These are phyloP conservation scores for Cottus gobio DNA, from an alignment of 2,113 vertebrate genomes.

Conservation along the genomic window DNA sequence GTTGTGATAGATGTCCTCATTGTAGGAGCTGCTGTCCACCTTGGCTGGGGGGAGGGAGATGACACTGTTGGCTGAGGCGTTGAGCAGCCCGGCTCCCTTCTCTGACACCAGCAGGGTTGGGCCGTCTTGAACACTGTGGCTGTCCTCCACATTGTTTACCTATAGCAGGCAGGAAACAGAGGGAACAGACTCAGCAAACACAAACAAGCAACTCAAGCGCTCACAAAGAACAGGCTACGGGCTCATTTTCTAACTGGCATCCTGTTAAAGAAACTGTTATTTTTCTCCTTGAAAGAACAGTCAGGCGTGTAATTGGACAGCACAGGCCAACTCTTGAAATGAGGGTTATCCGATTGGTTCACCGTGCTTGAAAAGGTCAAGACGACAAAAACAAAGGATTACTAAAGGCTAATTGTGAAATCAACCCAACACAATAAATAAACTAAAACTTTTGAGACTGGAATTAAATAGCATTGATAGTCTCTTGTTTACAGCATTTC, in stretches of 20 bases:
- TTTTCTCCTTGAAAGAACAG: slow-evolving; percentile 28
- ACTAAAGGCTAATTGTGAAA: slow-evolving; percentile 16
- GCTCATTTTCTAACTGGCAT: slow-evolving; percentile 26
- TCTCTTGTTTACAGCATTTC: not conserved
- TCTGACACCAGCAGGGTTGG: slow-evolving; percentile 89
- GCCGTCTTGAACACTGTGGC: slow-evolving; percentile 81
- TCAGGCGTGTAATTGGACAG: slow-evolving; percentile 51
- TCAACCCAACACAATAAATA: not conserved
- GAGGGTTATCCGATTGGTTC: slow-evolving; percentile 28
- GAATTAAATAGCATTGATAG: not conserved
- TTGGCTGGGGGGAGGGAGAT: slow-evolving; percentile 78
- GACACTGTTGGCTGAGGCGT: slow-evolving; percentile 79
- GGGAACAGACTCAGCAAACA: slow-evolving; percentile 51
- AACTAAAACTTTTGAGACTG: not conserved
- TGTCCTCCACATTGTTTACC: slow-evolving; percentile 90
- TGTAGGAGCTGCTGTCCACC: slow-evolving; percentile 67
- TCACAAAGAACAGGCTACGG: slow-evolving; percentile 2
- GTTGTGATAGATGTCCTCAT: slow-evolving; percentile 61
- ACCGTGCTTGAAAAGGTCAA: slow-evolving; percentile 7
- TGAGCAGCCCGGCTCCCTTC: slow-evolving; percentile 81
- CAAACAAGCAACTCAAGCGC: slow-evolving; percentile 52
- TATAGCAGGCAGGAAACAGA: slow-evolving; percentile 69
- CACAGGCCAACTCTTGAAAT: slow-evolving; percentile 10
- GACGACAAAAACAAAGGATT: slow-evolving; percentile 27
- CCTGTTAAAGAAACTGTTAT: slow-evolving; percentile 17